Evolutionary conservation across 2,888 invertebrate species (phyloP).

Genomic region (Protonemura montana): DNA sequence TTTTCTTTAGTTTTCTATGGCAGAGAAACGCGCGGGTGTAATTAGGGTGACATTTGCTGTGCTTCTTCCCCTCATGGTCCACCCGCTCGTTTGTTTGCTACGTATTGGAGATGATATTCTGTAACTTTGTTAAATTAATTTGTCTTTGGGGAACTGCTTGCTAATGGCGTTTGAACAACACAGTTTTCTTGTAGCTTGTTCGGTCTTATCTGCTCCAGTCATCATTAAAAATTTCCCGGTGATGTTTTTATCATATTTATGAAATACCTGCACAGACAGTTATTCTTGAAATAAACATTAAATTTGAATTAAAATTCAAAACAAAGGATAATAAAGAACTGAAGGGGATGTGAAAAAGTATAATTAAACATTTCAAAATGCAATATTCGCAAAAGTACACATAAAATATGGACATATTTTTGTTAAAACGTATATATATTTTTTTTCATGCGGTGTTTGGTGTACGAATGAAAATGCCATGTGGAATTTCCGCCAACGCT

Average conservation of each 20-base stretch:
- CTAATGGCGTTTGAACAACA: no score
- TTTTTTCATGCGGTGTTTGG: neutral
- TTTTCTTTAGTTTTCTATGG: neutral
- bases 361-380: conserved; percentile 9
- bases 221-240: no score
- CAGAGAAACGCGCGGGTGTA: neutral
- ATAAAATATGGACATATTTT: no score
- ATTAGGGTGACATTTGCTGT: neutral
- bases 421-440: neutral
- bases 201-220: no score
- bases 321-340: neutral
- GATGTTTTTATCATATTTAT: no score
- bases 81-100: neutral
- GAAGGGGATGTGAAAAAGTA: neutral
- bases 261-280: no score
- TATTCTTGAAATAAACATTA: neutral
- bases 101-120: neutral
- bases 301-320: conserved; percentile 9
- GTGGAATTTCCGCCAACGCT: neutral
- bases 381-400: neutral
- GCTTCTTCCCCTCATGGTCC: neutral
- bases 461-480: neutral
- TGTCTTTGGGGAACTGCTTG: no score
- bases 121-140: no score
- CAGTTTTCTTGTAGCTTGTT: no score